A percentile compares a stretch with the other conserved stretches of the same genome.
Conservation (phyloP, 2,797 vertebrate genomes). For the Moxostoma hubbsi region DNA sequence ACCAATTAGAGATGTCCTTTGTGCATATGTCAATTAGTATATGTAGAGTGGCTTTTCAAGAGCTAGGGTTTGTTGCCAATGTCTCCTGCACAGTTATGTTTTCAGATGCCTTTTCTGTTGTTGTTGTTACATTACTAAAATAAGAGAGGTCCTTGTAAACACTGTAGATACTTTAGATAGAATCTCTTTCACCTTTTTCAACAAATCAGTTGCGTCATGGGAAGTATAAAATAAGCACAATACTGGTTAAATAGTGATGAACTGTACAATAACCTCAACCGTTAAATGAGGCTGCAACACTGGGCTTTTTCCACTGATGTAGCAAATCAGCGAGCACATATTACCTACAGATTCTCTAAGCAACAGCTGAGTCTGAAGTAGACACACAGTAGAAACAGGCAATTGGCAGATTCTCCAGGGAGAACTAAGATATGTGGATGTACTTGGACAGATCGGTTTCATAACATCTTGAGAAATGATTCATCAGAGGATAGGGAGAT, state of each 20-base stretch:
- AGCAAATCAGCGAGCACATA: constrained; percentile 36
- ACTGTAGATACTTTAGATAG: background rate
- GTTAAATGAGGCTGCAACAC: constrained; percentile 49
- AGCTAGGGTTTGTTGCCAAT: background rate
- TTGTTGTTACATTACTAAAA: no score
- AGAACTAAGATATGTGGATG: constrained; percentile 12
- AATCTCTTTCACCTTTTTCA: background rate
- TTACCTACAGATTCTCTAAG: constrained; percentile 25
- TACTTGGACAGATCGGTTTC: constrained; percentile 12
- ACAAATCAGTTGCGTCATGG: background rate
- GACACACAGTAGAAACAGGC: background rate
- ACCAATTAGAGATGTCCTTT: constrained; percentile 15
- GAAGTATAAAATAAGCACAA: constrained; percentile 1
- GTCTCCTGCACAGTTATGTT: background rate
- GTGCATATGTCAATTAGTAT: background rate
- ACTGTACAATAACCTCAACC: constrained; percentile 17
- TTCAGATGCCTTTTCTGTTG: no score
- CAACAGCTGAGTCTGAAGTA: constrained; percentile 17
- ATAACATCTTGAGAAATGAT: constrained; percentile 22
- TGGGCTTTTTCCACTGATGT: constrained; percentile 55
- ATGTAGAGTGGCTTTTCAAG: constrained; percentile 6
- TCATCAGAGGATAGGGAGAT: background rate
- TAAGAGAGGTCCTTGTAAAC: background rate
- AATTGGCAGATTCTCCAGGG: constrained; percentile 18
- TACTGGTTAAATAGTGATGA: constrained; percentile 12